Evolutionary conservation across 2,113 vertebrate genomes (phyloP), one percentile per base, ranked within the genome.

Genomic region (Lophius piscatorius): DNA sequence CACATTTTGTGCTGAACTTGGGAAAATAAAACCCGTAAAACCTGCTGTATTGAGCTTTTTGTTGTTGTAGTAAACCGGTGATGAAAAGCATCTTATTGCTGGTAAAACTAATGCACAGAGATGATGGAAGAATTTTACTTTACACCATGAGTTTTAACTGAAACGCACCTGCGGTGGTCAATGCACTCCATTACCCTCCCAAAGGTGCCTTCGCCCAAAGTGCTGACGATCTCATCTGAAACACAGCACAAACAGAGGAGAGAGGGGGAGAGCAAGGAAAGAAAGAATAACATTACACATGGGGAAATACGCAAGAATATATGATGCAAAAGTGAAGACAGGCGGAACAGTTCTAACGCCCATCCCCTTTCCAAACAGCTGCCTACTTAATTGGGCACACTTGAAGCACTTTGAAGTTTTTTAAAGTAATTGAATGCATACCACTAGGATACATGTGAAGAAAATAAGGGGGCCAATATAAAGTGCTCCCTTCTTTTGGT

Each of bases 181-280:
- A 98, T 87, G 70, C 97, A 98, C 34, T 94, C 93, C 69, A 98
- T 96, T 78, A 98, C 96, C 66, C 95, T 91, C 78, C 97, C 96
- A 8, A 98, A 98, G 1, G 97, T 98, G 36, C 97, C 97, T 85
- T 98, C 97, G 4, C 97, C 97, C 82, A 98, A 70, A 67, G 97
- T 98, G 90, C 93, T 94, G 58, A 96, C 91, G 59, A 98, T 96
- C 87, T 98, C 97, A 90, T 98, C 97, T 98, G 91, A 74, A 87
- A 84, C 74, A 74, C 76, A 90, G 76, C 56, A 86, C 63, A 87
- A 47, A 82, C 31, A 88, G 51, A 85, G 51, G 69, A 60, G 61
- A 74, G 74, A 72, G 56, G 68, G 68, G 52, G 72, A 49, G 50
- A 76, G 57, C n/a, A 14, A 74, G 59, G 78, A 62, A 49, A 76